These are phyloP conservation scores for Varecia variegata DNA, from an alignment of 2,797 vertebrate species.

Conservation along the genomic window DNA sequence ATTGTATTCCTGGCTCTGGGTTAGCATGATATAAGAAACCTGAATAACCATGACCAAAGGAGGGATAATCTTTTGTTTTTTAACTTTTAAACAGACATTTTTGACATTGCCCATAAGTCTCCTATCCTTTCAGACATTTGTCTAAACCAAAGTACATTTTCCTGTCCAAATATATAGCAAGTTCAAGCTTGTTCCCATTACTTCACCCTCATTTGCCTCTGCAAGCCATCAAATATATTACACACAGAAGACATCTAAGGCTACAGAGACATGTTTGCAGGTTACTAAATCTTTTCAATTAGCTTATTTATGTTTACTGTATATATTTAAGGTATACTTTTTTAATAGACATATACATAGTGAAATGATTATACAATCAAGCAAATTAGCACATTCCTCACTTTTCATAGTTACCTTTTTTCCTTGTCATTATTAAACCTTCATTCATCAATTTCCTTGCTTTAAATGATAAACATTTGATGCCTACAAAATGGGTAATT, in stretches of 20 bases:
- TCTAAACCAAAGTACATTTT: constrained; percentile 73
- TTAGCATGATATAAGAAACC: constrained; percentile 66
- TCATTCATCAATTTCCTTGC: constrained; percentile 63
- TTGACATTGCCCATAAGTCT: constrained; percentile 63
- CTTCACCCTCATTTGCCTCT: constrained; percentile 65
- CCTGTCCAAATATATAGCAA: constrained; percentile 64
- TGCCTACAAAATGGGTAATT: not conserved
- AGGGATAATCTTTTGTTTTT: constrained; percentile 58
- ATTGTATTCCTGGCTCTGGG: constrained; percentile 15
- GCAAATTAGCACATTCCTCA: not conserved
- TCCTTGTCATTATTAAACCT: constrained; percentile 64
- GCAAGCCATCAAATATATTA: constrained; percentile 71
- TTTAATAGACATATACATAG: not conserved
- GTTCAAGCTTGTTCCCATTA: constrained; percentile 67
- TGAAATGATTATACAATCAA: not conserved
- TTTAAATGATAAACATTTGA: constrained; percentile 37
- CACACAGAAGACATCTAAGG: constrained; percentile 71
- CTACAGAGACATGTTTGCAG: constrained; percentile 60
- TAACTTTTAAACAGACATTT: constrained; percentile 63
- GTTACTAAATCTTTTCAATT: constrained; percentile 73
- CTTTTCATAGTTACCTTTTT: not conserved
- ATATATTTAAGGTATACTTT: not conserved
- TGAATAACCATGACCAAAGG: constrained; percentile 61
- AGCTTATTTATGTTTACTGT: not conserved
- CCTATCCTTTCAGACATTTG: constrained; percentile 64